phyloP scores from a whole-genome alignment of 2,888 invertebrate species.

The Ariolimax columbianus region DNA sequence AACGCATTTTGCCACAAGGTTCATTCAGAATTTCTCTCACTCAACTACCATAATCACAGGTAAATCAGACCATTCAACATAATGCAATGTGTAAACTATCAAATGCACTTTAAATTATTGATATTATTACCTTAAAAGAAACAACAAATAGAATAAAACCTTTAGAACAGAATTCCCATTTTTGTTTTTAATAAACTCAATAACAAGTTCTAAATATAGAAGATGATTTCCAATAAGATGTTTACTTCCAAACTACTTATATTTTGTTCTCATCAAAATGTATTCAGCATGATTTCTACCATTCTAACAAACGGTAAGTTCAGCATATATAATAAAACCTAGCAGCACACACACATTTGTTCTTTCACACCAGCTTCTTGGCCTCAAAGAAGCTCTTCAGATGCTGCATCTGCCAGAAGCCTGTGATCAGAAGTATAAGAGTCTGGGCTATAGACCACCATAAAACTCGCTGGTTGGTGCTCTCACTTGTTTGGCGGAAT shows the following conservation, averaged over 20 bases:
- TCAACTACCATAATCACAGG: neutral
- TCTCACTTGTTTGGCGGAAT: slow-evolving; percentile 97
- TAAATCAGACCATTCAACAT: neutral
- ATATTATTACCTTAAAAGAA: neutral
- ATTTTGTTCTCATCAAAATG: neutral
- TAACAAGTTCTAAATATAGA: neutral
- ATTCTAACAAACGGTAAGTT: neutral
- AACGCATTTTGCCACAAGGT: too few species aligned
- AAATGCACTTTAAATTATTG: neutral
- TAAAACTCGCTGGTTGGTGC: slow-evolving; percentile 88
- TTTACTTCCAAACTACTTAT: neutral
- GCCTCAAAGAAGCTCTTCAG: slow-evolving; percentile 99
- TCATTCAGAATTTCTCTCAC: too few species aligned
- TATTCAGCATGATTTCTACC: neutral
- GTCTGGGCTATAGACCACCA: slow-evolving; percentile 98
- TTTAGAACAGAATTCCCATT: neutral
- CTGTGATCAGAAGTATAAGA: slow-evolving; percentile 91
- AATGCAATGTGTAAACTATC: neutral
- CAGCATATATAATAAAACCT: neutral
- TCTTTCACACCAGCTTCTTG: slow-evolving; percentile 88
- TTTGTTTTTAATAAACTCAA: neutral
- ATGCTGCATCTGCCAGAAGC: slow-evolving; percentile 99
- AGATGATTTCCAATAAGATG: neutral
- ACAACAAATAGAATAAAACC: neutral
- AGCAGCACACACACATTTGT: neutral